phyloP scores from a whole-genome alignment of 2,888 invertebrate genomes.

The Drosophila birchii region DNA sequence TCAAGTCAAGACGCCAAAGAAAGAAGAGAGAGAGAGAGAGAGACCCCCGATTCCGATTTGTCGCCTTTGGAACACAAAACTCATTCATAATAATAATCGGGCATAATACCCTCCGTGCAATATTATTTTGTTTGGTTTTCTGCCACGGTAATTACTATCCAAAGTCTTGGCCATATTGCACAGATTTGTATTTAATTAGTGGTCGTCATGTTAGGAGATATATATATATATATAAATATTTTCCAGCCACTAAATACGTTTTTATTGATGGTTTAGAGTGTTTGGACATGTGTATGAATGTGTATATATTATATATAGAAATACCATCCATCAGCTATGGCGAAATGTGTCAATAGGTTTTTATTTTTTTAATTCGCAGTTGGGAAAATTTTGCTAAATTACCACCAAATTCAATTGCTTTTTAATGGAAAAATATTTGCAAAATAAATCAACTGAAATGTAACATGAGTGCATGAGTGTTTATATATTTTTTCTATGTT shows the following conservation, averaged over 20 bases:
- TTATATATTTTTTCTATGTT: not conserved
- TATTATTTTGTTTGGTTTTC: slow-evolving; percentile 8
- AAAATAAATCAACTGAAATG: not conserved
- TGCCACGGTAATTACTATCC: slow-evolving; percentile 3
- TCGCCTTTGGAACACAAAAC: not conserved
- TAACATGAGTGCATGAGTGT: not conserved
- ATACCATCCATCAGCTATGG: slow-evolving; percentile 3
- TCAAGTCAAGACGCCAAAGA: too few species aligned
- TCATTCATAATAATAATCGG: slow-evolving; percentile 6
- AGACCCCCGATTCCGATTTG: slow-evolving; percentile 2
- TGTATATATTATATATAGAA: not conserved
- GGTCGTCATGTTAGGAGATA: not conserved
- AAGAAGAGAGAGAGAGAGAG: too few species aligned
- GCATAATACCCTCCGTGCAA: not conserved
- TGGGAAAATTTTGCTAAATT: not conserved
- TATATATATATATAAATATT: slow-evolving; percentile 10
- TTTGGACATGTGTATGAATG: not conserved
- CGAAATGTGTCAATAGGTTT: slow-evolving; percentile 5
- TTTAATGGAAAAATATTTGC: not conserved
- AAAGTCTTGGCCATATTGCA: slow-evolving; percentile 1
- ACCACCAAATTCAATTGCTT: slow-evolving; percentile 4
- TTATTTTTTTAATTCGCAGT: not conserved
- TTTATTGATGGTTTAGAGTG: slow-evolving; percentile 8
- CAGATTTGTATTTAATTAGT: slow-evolving; percentile 17
- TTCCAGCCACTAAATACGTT: not conserved